Conservation (phyloP, 2,888 invertebrate genomes). For the Macropis europaea region DNA sequence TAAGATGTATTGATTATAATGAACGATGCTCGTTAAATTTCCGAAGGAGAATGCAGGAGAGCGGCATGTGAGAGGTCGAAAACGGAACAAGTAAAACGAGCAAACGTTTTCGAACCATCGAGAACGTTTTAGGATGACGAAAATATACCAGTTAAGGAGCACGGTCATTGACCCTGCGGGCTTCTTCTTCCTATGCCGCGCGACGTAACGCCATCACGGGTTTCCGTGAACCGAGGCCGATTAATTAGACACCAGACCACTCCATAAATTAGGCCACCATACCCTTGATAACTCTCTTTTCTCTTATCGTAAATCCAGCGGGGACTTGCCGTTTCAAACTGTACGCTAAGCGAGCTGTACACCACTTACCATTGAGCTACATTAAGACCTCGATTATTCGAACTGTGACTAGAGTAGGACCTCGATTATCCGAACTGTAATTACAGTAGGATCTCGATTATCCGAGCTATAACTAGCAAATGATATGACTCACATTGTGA, state of each 20-base stretch:
- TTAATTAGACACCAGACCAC: constrained; percentile 38
- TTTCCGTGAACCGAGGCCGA: constrained; percentile 55
- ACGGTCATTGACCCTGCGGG: constrained; percentile 59
- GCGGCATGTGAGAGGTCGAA: constrained; percentile 2
- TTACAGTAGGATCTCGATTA: no score
- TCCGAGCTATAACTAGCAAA: no score
- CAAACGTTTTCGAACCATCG: neutral
- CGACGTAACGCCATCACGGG: constrained; percentile 47
- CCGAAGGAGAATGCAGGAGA: neutral
- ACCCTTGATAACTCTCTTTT: constrained; percentile 19
- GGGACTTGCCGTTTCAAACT: neutral
- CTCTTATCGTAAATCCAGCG: constrained; percentile 1
- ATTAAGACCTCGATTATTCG: no score
- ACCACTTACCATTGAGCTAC: no score
- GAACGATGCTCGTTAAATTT: neutral
- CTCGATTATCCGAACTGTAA: no score
- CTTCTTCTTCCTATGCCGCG: constrained; percentile 37
- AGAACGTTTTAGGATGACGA: constrained; percentile 59
- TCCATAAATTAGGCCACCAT: constrained; percentile 38
- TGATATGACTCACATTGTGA: no score
- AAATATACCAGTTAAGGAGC: constrained; percentile 66
- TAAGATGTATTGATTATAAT: no score
- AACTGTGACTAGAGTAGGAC: no score
- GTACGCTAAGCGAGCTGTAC: neutral
- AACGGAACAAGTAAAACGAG: constrained; percentile 41